Conservation (phyloP, 2,113 vertebrate genomes). For the Pandion haliaetus region DNA sequence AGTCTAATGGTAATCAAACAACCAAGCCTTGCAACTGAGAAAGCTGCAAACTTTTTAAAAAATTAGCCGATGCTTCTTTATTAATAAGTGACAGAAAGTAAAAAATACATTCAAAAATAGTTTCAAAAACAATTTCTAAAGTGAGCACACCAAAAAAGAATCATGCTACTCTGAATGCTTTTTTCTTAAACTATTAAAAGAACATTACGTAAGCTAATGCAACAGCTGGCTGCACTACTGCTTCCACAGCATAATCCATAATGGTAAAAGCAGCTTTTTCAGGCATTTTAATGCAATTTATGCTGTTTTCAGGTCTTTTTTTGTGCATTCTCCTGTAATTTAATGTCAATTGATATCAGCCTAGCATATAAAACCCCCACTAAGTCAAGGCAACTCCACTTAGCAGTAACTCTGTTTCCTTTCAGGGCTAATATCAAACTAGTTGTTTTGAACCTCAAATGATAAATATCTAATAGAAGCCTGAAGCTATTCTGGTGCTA, state of each 20-base stretch:
- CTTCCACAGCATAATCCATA: conserved; percentile 48
- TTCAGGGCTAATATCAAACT: conserved; percentile 27
- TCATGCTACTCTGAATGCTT: neutral
- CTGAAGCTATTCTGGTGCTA: conserved; percentile 47
- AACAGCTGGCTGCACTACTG: conserved; percentile 54
- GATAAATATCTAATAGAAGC: conserved; percentile 29
- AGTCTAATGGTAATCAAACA: neutral
- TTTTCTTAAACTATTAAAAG: conserved; percentile 42
- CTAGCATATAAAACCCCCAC: conserved; percentile 19
- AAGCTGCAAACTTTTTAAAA: conserved; percentile 5
- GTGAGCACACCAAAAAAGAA: neutral
- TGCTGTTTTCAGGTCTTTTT: conserved; percentile 49
- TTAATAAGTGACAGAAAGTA: conserved; percentile 31
- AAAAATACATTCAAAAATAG: conserved; percentile 48
- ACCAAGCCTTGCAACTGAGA: neutral
- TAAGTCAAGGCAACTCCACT: conserved; percentile 51
- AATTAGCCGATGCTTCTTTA: conserved; percentile 49
- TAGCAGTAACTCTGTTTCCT: conserved; percentile 38
- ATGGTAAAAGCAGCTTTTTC: conserved; percentile 55
- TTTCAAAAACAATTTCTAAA: conserved; percentile 25
- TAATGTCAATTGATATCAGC: conserved; percentile 49
- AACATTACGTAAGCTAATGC: conserved; percentile 48
- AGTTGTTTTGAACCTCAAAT: conserved; percentile 41
- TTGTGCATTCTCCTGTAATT: conserved; percentile 45
- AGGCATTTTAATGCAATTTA: conserved; percentile 64